Evolutionary conservation across 2,888 invertebrate genomes (phyloP).

Genomic region (Pterobdella sp.): DNA sequence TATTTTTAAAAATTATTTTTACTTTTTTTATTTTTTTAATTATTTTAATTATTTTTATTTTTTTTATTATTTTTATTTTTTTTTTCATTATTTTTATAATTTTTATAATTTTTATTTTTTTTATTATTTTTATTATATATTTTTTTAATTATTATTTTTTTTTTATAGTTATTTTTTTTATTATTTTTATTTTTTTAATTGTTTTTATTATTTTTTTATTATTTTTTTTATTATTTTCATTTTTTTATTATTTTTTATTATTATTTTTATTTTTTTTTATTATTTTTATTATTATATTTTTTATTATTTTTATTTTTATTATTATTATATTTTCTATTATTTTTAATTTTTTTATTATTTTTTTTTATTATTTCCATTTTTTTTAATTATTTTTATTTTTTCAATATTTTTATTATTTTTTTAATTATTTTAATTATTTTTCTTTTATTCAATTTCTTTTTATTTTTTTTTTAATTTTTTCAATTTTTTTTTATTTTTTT

Average conservation of each 20-base stretch:
- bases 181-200: neutral
- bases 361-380: neutral
- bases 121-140: neutral
- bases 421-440: neutral
- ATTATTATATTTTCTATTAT: neutral
- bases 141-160: neutral
- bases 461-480: neutral
- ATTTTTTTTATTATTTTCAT: neutral
- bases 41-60: neutral
- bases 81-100: neutral
- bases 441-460: neutral
- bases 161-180: neutral
- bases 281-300: neutral
- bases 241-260: neutral
- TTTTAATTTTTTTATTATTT: neutral
- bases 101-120: neutral
- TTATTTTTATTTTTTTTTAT: neutral
- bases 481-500: neutral
- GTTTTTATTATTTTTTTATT: neutral
- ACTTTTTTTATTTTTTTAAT: neutral
- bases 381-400: neutral
- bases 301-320: neutral
- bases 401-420: neutral
- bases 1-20: neutral
- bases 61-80: neutral